A percentile compares a stretch with the other conserved stretches of the same genome.
Evolutionary conservation across 1,140 invertebrate genomes (phyloP).

Genomic region (Melitaea cinxia): DNA sequence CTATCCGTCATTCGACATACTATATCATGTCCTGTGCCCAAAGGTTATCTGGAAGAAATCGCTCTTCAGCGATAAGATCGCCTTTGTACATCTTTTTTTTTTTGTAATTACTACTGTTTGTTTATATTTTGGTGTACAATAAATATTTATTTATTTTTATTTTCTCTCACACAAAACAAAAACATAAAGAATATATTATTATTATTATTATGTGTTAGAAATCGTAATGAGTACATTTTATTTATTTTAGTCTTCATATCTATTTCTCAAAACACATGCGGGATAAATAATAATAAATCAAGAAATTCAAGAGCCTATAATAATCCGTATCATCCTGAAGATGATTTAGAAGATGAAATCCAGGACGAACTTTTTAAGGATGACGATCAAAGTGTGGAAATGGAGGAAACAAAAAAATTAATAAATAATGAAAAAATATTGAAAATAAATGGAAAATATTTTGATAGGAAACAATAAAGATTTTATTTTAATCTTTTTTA

Average conservation of each 20-base stretch:
- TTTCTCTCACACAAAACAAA: too few species aligned
- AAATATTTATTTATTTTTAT: too few species aligned
- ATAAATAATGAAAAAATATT: neutral
- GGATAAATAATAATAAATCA: neutral
- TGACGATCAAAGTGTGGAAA: neutral
- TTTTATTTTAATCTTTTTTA: neutral
- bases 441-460: neutral
- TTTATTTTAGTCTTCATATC: neutral
- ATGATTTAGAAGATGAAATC: neutral
- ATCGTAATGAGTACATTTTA: too few species aligned
- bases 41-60: too few species aligned
- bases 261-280: neutral
- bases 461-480: neutral
- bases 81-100: too few species aligned
- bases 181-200: too few species aligned
- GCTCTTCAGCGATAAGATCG: too few species aligned
- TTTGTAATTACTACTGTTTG: too few species aligned
- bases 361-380: neutral
- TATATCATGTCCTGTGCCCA: too few species aligned
- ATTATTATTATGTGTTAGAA: too few species aligned
- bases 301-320: neutral
- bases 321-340: slow-evolving; percentile 1
- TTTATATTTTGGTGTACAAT: too few species aligned
- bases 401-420: neutral
- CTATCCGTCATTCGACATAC: too few species aligned